Percentiles rank a stretch among this genome's conserved stretches.
phyloP scores from a whole-genome alignment of 2,113 vertebrate species.

The Boleophthalmus pectinirostris region DNA sequence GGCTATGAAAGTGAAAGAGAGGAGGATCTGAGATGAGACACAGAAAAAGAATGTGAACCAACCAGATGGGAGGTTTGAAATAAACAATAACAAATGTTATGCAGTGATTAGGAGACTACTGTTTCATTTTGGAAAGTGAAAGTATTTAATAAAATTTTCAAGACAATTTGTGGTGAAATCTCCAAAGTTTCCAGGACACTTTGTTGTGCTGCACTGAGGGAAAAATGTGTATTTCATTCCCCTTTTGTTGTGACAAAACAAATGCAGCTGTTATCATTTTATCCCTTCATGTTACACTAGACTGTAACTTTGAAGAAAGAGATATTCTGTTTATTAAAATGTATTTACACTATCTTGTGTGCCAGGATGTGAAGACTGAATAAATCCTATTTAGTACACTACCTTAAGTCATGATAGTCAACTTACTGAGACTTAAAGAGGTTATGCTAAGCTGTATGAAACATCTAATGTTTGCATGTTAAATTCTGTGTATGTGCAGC shows the following conservation, averaged over 20 bases:
- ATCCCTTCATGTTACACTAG: neutral
- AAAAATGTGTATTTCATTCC: neutral
- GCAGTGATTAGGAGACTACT: neutral
- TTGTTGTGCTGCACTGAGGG: neutral
- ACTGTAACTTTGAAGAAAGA: too few species aligned
- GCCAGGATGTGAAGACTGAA: neutral
- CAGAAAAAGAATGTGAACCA: constrained; percentile 15
- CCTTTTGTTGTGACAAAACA: neutral
- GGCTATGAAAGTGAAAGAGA: constrained; percentile 48
- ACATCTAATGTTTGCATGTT: neutral
- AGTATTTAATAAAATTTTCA: neutral
- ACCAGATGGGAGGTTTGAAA: neutral
- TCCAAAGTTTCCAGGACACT: constrained; percentile 1
- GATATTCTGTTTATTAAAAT: too few species aligned
- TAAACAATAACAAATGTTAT: neutral
- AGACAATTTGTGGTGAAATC: neutral
- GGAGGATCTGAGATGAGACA: neutral
- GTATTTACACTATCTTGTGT: neutral
- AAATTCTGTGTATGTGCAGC: constrained; percentile 66
- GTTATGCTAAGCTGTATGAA: too few species aligned
- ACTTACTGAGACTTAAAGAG: too few species aligned
- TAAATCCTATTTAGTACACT: neutral
- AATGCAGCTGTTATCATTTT: neutral
- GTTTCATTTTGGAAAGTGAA: constrained; percentile 1
- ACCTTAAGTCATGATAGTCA: too few species aligned